A percentile compares a stretch with the other conserved stretches of the same genome.
Evolutionary conservation across 2,113 vertebrate genomes (phyloP).

Genomic region (Vimba vimba): DNA sequence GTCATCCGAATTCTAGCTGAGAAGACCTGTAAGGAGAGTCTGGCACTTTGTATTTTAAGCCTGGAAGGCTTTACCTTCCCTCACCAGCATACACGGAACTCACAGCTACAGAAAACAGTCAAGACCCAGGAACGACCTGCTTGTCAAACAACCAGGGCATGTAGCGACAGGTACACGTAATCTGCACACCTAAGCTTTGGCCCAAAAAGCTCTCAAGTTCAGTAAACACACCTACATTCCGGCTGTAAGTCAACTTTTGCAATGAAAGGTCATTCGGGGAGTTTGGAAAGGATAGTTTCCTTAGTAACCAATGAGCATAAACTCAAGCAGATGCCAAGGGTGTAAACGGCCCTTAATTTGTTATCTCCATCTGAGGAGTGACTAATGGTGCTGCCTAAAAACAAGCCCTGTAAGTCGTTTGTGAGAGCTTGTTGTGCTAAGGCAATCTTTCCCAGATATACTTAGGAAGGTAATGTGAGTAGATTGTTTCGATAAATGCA

Average conservation of each 20-base stretch:
- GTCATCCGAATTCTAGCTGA: background rate
- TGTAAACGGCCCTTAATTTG: background rate
- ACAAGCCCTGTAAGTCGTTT: background rate
- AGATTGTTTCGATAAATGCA: background rate
- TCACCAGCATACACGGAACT: background rate
- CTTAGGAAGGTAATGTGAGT: background rate
- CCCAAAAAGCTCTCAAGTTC: slow-evolving; percentile 8
- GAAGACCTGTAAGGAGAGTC: slow-evolving; percentile 1
- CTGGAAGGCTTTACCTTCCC: too few species aligned
- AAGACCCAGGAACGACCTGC: slow-evolving; percentile 24
- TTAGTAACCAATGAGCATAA: slow-evolving; percentile 36
- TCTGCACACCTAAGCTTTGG: slow-evolving; percentile 45
- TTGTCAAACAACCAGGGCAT: slow-evolving; percentile 44
- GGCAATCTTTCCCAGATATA: background rate
- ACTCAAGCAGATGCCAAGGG: slow-evolving; percentile 4
- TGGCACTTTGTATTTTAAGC: background rate
- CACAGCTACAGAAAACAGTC: slow-evolving; percentile 7
- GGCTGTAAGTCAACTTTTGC: slow-evolving; percentile 19
- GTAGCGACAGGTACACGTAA: slow-evolving; percentile 40
- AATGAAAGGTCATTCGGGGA: background rate
- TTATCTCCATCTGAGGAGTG: background rate
- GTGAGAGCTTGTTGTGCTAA: background rate
- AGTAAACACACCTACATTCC: slow-evolving; percentile 46
- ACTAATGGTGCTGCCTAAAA: background rate
- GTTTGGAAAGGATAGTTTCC: slow-evolving; percentile 22